These are phyloP conservation scores for Synergus umbraculus DNA, from an alignment of 2,888 invertebrate genomes.

Conservation along the genomic window DNA sequence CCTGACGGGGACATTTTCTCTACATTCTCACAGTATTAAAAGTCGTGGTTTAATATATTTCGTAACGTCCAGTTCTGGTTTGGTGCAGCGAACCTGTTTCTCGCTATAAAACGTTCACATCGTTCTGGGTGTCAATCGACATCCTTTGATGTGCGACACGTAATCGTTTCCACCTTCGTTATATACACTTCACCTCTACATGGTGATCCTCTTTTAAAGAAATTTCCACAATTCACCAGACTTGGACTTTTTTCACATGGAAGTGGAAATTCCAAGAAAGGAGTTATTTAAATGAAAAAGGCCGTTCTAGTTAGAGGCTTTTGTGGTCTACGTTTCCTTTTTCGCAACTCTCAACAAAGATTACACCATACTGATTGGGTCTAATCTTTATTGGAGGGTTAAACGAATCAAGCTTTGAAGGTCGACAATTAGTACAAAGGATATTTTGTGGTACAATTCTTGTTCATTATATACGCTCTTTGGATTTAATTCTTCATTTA, in stretches of 20 bases:
- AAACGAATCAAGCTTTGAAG: constrained; percentile 10
- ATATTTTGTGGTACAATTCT: background rate
- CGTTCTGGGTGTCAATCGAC: constrained; percentile 43
- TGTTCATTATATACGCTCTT: background rate
- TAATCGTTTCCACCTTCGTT: constrained; percentile 10
- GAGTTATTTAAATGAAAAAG: background rate
- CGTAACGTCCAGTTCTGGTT: constrained; percentile 26
- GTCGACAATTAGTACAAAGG: background rate
- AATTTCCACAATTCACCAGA: background rate
- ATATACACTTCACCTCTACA: background rate
- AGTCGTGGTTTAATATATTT: constrained; percentile 34
- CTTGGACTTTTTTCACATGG: too few species aligned
- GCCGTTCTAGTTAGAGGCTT: background rate
- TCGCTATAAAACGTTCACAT: constrained; percentile 22
- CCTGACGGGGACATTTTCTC: constrained; percentile 19
- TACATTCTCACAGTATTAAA: constrained; percentile 11
- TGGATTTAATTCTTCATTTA: background rate
- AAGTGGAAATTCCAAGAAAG: background rate
- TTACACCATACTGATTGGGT: constrained; percentile 3
- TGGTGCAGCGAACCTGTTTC: constrained; percentile 28
- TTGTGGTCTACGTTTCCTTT: background rate
- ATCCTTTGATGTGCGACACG: constrained; percentile 47
- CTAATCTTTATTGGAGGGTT: background rate
- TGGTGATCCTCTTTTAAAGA: background rate
- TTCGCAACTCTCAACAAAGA: background rate